These are phyloP conservation scores for Pristionchus exspectatus DNA, from an alignment of 2,888 invertebrate genomes.

Conservation along the genomic window DNA sequence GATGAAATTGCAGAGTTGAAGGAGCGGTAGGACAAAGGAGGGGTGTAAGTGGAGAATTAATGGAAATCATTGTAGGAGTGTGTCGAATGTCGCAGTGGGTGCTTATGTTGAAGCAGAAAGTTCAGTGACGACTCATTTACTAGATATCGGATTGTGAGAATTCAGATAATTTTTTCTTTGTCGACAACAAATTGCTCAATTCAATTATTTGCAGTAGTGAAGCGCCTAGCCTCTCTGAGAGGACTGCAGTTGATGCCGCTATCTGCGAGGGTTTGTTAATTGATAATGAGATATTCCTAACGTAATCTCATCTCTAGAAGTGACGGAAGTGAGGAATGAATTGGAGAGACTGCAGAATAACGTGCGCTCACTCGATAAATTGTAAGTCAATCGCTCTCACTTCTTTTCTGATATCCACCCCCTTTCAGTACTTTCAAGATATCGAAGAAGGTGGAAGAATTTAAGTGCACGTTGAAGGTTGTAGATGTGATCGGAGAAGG, in stretches of 20 bases:
- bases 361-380: conserved; percentile 12
- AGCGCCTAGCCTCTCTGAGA: not conserved
- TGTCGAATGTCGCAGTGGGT: not conserved
- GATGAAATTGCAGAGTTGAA: not conserved
- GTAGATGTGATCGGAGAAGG: not conserved
- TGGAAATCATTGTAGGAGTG: not conserved
- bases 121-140: not conserved
- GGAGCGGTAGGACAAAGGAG: not conserved
- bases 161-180: not conserved
- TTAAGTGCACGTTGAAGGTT: not conserved
- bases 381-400: not conserved
- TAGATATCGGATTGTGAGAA: not conserved
- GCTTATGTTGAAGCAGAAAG: not conserved
- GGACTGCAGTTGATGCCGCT: not conserved
- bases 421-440: conserved; percentile 38
- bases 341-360: conserved; percentile 14
- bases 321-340: not conserved
- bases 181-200: not conserved
- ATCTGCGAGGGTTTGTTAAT: not conserved
- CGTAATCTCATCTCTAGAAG: not conserved
- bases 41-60: not conserved
- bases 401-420: not conserved
- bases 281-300: not conserved
- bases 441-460: not conserved
- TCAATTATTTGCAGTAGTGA: not conserved